Conservation (phyloP, 2,888 invertebrate species). For the Hirudinaria manillensis region DNA sequence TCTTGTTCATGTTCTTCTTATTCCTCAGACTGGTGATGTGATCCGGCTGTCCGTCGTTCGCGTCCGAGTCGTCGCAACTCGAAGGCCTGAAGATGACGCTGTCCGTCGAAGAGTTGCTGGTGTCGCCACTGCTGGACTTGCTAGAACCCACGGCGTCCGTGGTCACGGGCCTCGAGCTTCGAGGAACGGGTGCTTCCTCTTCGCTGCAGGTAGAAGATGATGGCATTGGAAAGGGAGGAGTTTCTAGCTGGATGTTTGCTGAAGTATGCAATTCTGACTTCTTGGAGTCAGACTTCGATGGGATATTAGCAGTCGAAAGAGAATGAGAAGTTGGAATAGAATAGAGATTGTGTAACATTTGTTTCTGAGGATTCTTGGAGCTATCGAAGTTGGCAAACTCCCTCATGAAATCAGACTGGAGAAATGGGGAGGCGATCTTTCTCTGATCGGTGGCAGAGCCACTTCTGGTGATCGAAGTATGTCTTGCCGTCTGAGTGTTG, state of each 20-base stretch:
- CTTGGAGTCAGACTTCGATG: background rate
- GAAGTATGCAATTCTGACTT: background rate
- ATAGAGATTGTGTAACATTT: no score
- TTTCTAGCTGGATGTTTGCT: background rate
- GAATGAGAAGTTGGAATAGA: background rate
- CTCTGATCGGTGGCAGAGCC: background rate
- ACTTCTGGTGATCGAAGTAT: slow-evolving; percentile 26
- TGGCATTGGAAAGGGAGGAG: background rate
- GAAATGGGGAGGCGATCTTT: background rate
- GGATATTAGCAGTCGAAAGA: background rate
- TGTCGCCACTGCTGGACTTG: slow-evolving; percentile 40
- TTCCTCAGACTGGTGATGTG: slow-evolving; percentile 40
- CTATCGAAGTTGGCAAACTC: background rate
- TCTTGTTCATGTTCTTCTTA: slow-evolving; percentile 24
- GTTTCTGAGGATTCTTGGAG: background rate
- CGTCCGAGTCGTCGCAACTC: slow-evolving; percentile 38
- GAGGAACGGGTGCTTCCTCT: background rate
- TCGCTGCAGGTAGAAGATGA: background rate
- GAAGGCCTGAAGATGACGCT: slow-evolving; percentile 46
- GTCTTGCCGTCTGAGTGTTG: slow-evolving; percentile 38
- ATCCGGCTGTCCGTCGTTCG: slow-evolving; percentile 29
- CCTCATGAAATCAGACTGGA: background rate
- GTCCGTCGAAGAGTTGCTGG: slow-evolving; percentile 47
- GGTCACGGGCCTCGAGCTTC: background rate
- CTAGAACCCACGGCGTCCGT: slow-evolving; percentile 32